These are phyloP conservation scores for Halcyon badia DNA, from an alignment of 2,797 vertebrate genomes.

Conservation along the genomic window DNA sequence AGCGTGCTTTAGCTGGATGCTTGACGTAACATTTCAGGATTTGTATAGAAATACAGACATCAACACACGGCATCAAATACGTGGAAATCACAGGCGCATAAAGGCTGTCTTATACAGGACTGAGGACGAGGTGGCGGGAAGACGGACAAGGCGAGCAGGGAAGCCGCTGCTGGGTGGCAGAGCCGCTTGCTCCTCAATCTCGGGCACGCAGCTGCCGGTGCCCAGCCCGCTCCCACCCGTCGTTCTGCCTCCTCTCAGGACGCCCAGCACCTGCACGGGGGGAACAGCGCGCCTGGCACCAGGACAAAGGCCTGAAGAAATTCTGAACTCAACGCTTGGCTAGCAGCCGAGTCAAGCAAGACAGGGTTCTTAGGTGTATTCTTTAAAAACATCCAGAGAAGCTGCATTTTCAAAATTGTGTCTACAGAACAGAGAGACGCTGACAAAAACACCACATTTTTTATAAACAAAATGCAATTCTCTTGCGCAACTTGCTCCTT, in stretches of 20 bases:
- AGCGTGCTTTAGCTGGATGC: rapidly evolving
- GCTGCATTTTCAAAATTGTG: rapidly evolving
- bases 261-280: not conserved
- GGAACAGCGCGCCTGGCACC: not conserved
- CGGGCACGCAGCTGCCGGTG: not conserved
- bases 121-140: not conserved
- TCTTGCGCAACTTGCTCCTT: not conserved
- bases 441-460: rapidly evolving
- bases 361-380: not conserved
- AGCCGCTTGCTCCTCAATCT: not conserved
- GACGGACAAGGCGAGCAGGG: not conserved
- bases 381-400: not conserved
- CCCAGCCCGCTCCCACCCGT: not conserved
- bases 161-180: not conserved
- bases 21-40: not conserved
- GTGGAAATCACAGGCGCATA: not conserved
- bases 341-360: not conserved
- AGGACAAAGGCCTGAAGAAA: not conserved
- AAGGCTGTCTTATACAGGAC: no score
- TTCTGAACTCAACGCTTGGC: not conserved
- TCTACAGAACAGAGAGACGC: not conserved
- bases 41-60: not conserved
- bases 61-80: rapidly evolving
- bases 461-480: not conserved
- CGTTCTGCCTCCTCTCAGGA: not conserved